These are phyloP conservation scores for Gymnocephalus cernua DNA, from an alignment of 2,113 vertebrate species.

Conservation along the genomic window DNA sequence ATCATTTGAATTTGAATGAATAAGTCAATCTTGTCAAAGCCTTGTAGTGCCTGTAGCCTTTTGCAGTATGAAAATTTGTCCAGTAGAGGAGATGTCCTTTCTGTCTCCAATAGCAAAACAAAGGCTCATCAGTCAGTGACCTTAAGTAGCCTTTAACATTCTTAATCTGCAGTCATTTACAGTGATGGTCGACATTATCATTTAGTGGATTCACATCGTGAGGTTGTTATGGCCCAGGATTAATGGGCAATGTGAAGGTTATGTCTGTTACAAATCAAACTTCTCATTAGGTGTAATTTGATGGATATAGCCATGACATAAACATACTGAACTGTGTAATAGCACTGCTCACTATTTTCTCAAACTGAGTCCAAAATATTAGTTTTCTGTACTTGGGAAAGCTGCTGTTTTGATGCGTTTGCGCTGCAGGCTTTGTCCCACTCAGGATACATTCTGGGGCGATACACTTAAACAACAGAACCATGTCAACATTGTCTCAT, in stretches of 20 bases:
- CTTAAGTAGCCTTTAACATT: not conserved
- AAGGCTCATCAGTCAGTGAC: conserved; percentile 19
- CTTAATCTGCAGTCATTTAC: conserved; percentile 11
- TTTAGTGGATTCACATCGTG: not conserved
- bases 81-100: conserved; percentile 70
- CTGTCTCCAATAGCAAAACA: conserved; percentile 11
- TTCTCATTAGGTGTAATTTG: conserved; percentile 17
- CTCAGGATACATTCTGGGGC: conserved; percentile 20
- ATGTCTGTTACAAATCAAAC: conserved; percentile 13
- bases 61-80: conserved; percentile 64
- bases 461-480: conserved; percentile 46
- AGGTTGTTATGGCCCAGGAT: conserved; percentile 3
- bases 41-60: conserved; percentile 49
- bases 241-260: conserved; percentile 19
- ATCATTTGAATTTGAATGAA: not conserved
- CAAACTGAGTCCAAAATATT: not conserved
- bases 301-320: conserved; percentile 1
- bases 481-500: conserved; percentile 23
- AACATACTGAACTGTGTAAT: not conserved
- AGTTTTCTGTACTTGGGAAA: conserved; percentile 2
- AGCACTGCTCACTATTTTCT: not conserved
- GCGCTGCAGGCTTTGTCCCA: conserved; percentile 6
- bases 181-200: conserved; percentile 24
- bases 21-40: not conserved
- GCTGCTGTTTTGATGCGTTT: not conserved